Percentiles rank a stretch among this genome's conserved stretches.
Evolutionary conservation across 2,888 invertebrate genomes (phyloP).

Genomic region (Ectemnius continuus): DNA sequence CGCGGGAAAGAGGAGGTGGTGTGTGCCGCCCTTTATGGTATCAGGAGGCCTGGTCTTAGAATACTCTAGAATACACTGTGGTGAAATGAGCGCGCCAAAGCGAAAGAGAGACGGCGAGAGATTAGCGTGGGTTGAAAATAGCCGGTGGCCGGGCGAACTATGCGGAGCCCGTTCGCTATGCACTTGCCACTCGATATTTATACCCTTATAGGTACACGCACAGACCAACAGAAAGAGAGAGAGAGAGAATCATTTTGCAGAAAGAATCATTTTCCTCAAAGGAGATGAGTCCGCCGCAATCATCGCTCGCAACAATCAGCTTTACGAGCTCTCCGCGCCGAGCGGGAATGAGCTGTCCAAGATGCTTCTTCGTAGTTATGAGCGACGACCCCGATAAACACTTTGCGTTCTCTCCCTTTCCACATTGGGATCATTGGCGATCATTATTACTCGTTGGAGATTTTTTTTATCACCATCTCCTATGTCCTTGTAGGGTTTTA

Average conservation of each 20-base stretch:
- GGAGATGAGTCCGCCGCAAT: too few relatives aligned
- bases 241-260: not conserved
- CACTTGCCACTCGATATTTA: slow-evolving; percentile 70
- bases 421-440: too few relatives aligned
- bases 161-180: slow-evolving; percentile 70
- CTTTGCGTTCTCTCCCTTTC: too few relatives aligned
- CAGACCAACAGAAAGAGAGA: not conserved
- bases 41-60: slow-evolving; percentile 45
- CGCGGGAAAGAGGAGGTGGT: not conserved
- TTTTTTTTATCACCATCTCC: too few relatives aligned
- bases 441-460: too few relatives aligned
- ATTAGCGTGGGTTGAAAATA: slow-evolving; percentile 69
- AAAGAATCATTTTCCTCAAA: too few relatives aligned
- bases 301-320: too few relatives aligned
- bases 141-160: slow-evolving; percentile 65
- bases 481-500: too few relatives aligned
- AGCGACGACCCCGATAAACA: too few relatives aligned
- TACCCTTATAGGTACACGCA: slow-evolving; percentile 50
- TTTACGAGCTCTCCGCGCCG: too few relatives aligned
- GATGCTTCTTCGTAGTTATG: too few relatives aligned
- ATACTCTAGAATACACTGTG: slow-evolving; percentile 37
- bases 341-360: too few relatives aligned
- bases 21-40: slow-evolving; percentile 49
- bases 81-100: slow-evolving; percentile 18
- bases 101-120: slow-evolving; percentile 38